Percentiles rank a stretch among this genome's conserved stretches.
Evolutionary conservation across 2,888 invertebrate species (phyloP).

Genomic region (Antheraea assamensis): DNA sequence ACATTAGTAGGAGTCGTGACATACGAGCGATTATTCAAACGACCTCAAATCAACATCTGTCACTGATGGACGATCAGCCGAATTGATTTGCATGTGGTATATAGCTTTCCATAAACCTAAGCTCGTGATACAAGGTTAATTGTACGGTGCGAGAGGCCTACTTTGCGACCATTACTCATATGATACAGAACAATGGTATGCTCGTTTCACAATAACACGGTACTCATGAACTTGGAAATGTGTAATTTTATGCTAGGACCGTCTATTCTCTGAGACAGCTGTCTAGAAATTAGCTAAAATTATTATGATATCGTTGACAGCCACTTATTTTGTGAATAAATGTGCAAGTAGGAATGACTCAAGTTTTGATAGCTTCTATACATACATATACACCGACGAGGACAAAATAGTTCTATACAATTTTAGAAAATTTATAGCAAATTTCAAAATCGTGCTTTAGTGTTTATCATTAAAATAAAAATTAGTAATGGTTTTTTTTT

Average conservation of each 20-base stretch:
- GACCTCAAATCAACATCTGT: constrained; percentile 64
- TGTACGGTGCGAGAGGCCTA: constrained; percentile 31
- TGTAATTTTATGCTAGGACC: not conserved
- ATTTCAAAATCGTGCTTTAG: no score
- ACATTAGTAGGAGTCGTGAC: constrained; percentile 29
- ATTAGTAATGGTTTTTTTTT: no score
- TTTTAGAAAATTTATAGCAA: no score
- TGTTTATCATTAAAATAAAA: no score
- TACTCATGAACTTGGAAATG: constrained; percentile 15
- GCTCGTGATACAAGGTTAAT: constrained; percentile 49
- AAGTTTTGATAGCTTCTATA: no score
- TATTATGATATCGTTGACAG: not conserved
- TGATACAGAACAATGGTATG: constrained; percentile 13
- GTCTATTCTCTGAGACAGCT: not conserved
- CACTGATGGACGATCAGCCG: constrained; percentile 56
- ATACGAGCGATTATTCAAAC: constrained; percentile 57
- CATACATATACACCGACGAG: no score
- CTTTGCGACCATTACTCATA: constrained; percentile 15
- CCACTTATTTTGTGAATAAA: not conserved
- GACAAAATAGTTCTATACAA: no score
- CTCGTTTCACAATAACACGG: constrained; percentile 11
- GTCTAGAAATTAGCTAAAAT: not conserved
- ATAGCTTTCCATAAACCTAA: constrained; percentile 60
- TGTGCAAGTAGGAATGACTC: not conserved
- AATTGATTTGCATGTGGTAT: constrained; percentile 63